Evolutionary conservation across 2,888 invertebrate species (phyloP), one percentile per base, ranked within the genome.

Genomic region (Barypeithes pellucidus): DNA sequence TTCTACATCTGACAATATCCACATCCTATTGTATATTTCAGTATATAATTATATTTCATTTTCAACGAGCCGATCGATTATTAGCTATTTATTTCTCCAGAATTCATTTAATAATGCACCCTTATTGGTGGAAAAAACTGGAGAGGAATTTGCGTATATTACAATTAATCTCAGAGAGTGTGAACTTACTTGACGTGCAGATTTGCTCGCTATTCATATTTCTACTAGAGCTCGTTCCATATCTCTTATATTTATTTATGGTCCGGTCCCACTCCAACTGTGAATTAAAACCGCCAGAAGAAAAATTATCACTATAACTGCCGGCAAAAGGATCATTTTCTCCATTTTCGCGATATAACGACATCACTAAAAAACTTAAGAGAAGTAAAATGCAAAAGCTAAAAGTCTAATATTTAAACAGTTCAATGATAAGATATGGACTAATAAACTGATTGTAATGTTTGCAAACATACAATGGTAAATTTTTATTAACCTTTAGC

Each of bases 361-460:
- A 29, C 52, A 52, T 52, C 29, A 29, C 14, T 14, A 29, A 52
- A 29, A 52, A 24, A 7, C 11, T 11, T 9, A 18, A 47, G 11
- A 20, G 8, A 7, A 16, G 20, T 29, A 11, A 52, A 52, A 52
- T 4, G n/a, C 1, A 20, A 1, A 11, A 18, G 18, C 20, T 18
- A 47, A 20, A 29, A 52, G 14, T 29, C 1, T 29, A 52, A 52
- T 29, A n/a, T 22, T 50, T 43, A 24, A 20, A 11, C 29, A 22
- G 65, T 52, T 47, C 0, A 63, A 63, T 20, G 67, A 67, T 67
- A 67, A 67, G 50, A 65, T 65, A 50, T n/a, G n/a, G 20, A 29
- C 50, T 33, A 50, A 29, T 29, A 14, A 14, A 12, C 16, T 4
- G 45, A 22, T 22, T 62, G 22, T 14, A 20, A 50, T 65, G 29